Evolutionary conservation across 2,797 vertebrate species (phyloP), one percentile per base, ranked within the genome.

Genomic region (Botia almorhae): DNA sequence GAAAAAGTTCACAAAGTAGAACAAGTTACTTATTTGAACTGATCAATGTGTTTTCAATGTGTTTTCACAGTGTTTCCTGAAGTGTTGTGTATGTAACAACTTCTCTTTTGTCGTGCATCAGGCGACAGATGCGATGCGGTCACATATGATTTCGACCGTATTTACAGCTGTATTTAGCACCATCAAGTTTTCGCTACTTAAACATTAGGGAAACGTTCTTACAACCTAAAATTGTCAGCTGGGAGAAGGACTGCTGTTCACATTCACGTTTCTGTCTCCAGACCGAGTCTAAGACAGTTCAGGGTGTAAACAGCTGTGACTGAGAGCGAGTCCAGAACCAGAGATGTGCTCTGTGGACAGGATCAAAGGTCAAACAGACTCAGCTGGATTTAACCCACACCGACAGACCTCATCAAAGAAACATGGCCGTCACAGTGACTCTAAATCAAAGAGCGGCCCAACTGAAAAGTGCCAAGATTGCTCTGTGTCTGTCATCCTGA

Each of bases 351-450:
- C 77, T 70, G 63, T 83, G 78, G 72, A 87, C 75, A 86, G 82
- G 86, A 91, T 86, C 87, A 85, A 91, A 88, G 60, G 51, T 85
- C 75, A 84, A 48, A 71, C 56, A 87, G 77, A 85, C 82, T 74
- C 84, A 68, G 86, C 82, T 88, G 84, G 84, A 43, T 65, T 89
- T 91, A 92, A 93, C 86, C 77, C 82, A 82, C 82, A 78, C 58
- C 63, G 91, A 90, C 91, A 90, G 90, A 84, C 53, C 83, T 92
- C 88, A 92, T 93, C 88, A 93, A 93, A 91, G 90, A 94, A 91
- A 90, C 89, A 93, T 92, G 87, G 72, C 29, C 68, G 68, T 87
- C 88, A 89, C 86, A 87, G 85, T 82, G 76, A 83, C 83, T 89
- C 81, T 69, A 84, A 89, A 90, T 92, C 91, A 89, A 86, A 89